These are phyloP conservation scores for Neoscelio sp. DNA, from an alignment of 2,888 invertebrate genomes.

Conservation along the genomic window DNA sequence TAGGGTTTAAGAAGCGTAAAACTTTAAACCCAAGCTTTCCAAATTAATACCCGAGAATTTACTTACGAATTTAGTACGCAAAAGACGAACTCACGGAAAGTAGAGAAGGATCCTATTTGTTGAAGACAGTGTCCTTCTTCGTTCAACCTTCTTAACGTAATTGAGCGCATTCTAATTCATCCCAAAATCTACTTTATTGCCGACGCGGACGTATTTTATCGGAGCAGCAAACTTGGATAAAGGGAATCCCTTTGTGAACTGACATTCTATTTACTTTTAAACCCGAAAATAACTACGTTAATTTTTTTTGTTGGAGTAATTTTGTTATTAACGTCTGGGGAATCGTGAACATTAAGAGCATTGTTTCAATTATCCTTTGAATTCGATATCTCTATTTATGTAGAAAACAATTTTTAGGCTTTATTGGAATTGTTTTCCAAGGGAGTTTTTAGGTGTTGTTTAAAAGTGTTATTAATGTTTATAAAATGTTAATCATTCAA, in stretches of 20 bases:
- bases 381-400: too few species aligned
- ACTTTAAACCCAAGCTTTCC: slow-evolving; percentile 59
- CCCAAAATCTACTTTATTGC: slow-evolving; percentile 53
- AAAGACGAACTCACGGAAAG: slow-evolving; percentile 46
- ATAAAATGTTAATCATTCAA: too few species aligned
- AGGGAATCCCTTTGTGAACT: slow-evolving; percentile 2
- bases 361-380: too few species aligned
- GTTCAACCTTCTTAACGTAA: slow-evolving; percentile 58
- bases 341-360: too few species aligned
- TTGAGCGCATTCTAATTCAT: slow-evolving; percentile 62
- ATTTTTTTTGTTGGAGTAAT: too few species aligned
- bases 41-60: slow-evolving; percentile 54
- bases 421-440: too few species aligned
- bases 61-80: slow-evolving; percentile 49
- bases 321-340: too few species aligned
- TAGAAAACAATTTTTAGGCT: too few species aligned
- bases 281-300: slow-evolving; percentile 24
- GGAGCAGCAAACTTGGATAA: not conserved
- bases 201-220: slow-evolving; percentile 38
- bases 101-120: slow-evolving; percentile 34
- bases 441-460: too few species aligned
- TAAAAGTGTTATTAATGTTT: too few species aligned
- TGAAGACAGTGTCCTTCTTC: slow-evolving; percentile 47
- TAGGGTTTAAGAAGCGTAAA: slow-evolving; percentile 60
- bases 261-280: slow-evolving; percentile 17